phyloP scores from a whole-genome alignment of 1,140 invertebrate species.

The Ruditapes philippinarum region DNA sequence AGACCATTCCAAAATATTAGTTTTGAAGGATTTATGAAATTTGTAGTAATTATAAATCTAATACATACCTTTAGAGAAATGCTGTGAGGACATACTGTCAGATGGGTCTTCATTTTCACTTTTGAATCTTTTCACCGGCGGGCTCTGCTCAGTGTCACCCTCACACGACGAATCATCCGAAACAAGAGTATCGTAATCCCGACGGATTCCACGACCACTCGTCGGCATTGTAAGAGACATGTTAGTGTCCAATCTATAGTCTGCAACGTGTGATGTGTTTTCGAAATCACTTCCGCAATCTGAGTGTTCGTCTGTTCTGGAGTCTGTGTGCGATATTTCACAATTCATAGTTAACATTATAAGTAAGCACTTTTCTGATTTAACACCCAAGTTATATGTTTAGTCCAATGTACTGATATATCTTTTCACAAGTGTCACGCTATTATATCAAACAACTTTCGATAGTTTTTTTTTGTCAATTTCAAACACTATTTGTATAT shows the following conservation, averaged over 20 bases:
- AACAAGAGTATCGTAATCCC: not conserved
- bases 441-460: too few relatives aligned
- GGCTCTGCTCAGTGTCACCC: constrained; percentile 47
- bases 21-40: too few relatives aligned
- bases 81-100: not conserved
- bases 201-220: not conserved
- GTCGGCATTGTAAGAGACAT: constrained; percentile 53
- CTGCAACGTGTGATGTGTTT: constrained; percentile 51
- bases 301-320: constrained; percentile 29
- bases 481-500: too few relatives aligned
- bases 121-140: constrained; percentile 49
- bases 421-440: too few relatives aligned
- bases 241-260: constrained; percentile 54
- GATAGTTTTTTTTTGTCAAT: too few relatives aligned
- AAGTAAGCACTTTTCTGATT: too few relatives aligned
- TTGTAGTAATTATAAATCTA: too few relatives aligned
- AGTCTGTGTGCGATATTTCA: constrained; percentile 12
- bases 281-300: constrained; percentile 60
- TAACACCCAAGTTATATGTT: too few relatives aligned
- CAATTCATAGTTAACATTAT: constrained; percentile 57
- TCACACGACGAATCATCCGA: constrained; percentile 64
- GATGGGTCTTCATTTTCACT: not conserved
- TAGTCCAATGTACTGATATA: too few relatives aligned
- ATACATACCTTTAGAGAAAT: constrained; percentile 15
- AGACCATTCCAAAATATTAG: too few relatives aligned